Conservation (phyloP, 1,140 invertebrate species). For the Anastatus disparis region DNA sequence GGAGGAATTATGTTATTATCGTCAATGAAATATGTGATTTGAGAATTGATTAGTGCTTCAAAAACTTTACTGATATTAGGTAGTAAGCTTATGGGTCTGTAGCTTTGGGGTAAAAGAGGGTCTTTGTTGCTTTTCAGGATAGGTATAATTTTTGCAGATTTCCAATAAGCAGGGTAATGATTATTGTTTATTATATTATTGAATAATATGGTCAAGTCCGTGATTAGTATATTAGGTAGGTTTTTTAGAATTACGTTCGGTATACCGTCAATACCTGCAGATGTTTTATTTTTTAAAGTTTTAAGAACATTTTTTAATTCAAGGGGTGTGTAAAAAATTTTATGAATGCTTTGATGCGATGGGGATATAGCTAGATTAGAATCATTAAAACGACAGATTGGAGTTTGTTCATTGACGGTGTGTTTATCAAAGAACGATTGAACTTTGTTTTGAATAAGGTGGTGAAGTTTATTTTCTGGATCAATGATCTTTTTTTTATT, state of each 20-base stretch:
- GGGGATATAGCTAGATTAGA: too few species aligned
- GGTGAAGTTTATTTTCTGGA: too few species aligned
- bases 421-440: too few species aligned
- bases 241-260: not conserved
- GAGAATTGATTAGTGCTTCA: not conserved
- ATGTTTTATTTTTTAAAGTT: constrained; percentile 8
- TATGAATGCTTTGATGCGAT: too few species aligned
- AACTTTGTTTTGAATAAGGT: too few species aligned
- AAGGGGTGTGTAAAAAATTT: too few species aligned
- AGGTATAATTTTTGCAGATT: not conserved
- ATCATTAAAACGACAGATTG: too few species aligned
- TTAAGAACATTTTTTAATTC: constrained; percentile 16
- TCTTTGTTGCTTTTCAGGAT: not conserved
- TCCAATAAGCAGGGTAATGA: not conserved
- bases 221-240: not conserved
- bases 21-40: not conserved
- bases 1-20: constrained; percentile 9
- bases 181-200: not conserved
- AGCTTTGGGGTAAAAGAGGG: not conserved
- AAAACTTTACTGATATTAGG: constrained; percentile 2
- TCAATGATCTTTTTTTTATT: too few species aligned
- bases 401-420: too few species aligned
- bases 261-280: not conserved
- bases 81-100: not conserved
- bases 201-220: not conserved